Percentiles rank a stretch among this genome's conserved stretches.
Conservation (phyloP, 2,888 invertebrate species). For the Cataglyphis altisquamis region DNA sequence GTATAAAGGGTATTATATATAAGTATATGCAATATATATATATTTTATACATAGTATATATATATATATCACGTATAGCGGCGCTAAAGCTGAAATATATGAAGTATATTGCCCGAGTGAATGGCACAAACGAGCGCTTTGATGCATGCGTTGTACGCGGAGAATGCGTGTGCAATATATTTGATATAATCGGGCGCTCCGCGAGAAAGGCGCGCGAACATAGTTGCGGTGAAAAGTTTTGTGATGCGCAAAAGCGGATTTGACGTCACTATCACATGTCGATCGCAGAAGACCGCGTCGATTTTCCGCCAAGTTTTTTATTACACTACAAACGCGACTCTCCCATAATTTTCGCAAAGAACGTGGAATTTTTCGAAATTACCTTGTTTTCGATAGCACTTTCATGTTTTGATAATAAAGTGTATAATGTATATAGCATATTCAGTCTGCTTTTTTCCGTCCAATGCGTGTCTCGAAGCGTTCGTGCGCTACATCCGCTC, state of each 20-base stretch:
- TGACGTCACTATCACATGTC: not conserved
- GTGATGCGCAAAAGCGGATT: constrained; percentile 20
- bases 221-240: constrained; percentile 1
- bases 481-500: constrained; percentile 25
- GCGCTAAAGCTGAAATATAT: constrained; percentile 14
- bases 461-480: constrained; percentile 41
- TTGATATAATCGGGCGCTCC: constrained; percentile 26
- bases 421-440: constrained; percentile 15
- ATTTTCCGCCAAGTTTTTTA: not conserved
- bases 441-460: constrained; percentile 4
- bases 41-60: constrained; percentile 39
- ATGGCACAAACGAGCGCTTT: constrained; percentile 23
- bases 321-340: not conserved
- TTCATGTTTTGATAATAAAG: not conserved
- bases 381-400: not conserved
- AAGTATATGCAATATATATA: constrained; percentile 37
- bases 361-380: not conserved
- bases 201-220: constrained; percentile 12
- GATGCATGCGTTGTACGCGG: constrained; percentile 34
- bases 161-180: constrained; percentile 37
- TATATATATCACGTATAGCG: constrained; percentile 28
- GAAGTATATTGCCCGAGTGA: constrained; percentile 26
- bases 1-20: constrained; percentile 31
- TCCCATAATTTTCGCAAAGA: constrained; percentile 8
- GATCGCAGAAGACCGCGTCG: not conserved